Conservation (phyloP, 2,888 invertebrate genomes). For the Coelopa pilipes region DNA sequence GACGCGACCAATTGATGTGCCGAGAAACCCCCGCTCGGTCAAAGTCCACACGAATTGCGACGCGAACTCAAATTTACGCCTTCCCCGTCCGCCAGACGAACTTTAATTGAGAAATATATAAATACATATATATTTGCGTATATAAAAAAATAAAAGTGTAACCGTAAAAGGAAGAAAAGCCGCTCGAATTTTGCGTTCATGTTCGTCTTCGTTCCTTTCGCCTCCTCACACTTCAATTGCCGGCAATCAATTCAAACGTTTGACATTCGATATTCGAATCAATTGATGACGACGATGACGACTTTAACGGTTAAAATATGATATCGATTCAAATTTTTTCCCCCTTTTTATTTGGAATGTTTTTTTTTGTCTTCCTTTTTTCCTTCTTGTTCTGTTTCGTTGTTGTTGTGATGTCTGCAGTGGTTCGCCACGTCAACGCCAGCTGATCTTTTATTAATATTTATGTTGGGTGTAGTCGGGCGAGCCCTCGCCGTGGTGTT, state of each 20-base stretch:
- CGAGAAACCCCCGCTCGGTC: too few species aligned
- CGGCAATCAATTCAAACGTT: constrained; percentile 7
- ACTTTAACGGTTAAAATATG: neutral
- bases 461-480: too few species aligned
- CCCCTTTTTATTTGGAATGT: neutral
- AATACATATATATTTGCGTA: neutral
- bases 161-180: neutral
- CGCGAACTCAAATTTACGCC: too few species aligned
- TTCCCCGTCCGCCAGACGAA: too few species aligned
- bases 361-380: neutral
- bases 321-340: neutral
- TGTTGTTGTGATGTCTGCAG: too few species aligned
- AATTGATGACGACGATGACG: neutral
- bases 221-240: constrained; percentile 13
- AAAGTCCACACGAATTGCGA: too few species aligned
- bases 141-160: neutral
- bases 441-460: too few species aligned
- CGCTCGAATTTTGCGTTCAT: neutral
- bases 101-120: too few species aligned
- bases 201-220: neutral
- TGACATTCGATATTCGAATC: constrained; percentile 15
- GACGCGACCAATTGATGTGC: too few species aligned
- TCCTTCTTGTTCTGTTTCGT: too few species aligned
- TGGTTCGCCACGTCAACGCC: too few species aligned
- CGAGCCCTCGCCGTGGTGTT: too few species aligned